Percentiles rank a stretch among this genome's conserved stretches.
Conservation (phyloP, 1,140 invertebrate genomes). For the Triops longicaudatus region DNA sequence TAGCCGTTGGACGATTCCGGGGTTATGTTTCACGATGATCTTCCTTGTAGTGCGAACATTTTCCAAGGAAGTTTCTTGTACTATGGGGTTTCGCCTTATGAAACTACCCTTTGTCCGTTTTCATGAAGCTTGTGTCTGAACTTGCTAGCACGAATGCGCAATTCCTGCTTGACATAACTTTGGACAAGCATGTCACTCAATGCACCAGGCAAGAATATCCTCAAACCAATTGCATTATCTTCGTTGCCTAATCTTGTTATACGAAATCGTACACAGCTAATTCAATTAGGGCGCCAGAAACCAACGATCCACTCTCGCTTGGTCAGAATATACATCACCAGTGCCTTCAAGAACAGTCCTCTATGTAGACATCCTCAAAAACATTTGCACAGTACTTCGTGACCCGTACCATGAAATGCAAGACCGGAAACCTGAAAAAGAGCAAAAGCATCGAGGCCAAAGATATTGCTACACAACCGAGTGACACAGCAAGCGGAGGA, state of each 20-base stretch:
- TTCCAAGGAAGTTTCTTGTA: not conserved
- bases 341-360: not conserved
- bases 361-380: not conserved
- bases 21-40: not conserved
- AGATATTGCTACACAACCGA: not conserved
- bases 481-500: not conserved
- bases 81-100: not conserved
- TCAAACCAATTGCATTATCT: slow-evolving; percentile 6
- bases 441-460: not conserved
- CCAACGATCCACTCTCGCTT: not conserved
- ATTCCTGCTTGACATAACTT: not conserved
- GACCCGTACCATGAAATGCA: not conserved
- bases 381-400: not conserved
- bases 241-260: not conserved
- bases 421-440: not conserved
- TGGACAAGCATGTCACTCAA: not conserved
- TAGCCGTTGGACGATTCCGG: not conserved
- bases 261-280: not conserved
- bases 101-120: not conserved
- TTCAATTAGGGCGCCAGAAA: not conserved
- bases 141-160: not conserved
- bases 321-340: not conserved
- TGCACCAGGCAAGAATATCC: not conserved
- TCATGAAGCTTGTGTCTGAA: not conserved
- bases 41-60: not conserved